Percentiles rank a stretch among this genome's conserved stretches.
These are phyloP conservation scores for Poecile montanus DNA, from an alignment of 2,797 vertebrate genomes.

Conservation along the genomic window DNA sequence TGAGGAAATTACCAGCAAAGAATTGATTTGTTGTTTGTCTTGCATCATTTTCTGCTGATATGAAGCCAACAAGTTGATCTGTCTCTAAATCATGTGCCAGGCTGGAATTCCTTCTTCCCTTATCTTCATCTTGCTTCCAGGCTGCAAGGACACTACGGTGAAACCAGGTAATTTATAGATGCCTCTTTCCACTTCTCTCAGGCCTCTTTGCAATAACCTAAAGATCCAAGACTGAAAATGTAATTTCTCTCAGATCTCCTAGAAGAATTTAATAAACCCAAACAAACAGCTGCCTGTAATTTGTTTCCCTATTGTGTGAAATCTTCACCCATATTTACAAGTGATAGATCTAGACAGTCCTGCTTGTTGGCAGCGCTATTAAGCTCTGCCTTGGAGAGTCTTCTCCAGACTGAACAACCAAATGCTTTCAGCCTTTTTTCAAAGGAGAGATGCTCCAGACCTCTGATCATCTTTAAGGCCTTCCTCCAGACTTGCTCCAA, in stretches of 20 bases:
- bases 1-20: not conserved
- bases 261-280: not conserved
- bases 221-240: not conserved
- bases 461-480: not conserved
- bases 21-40: not conserved
- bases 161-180: not conserved
- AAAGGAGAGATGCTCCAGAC: not conserved
- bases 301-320: not conserved
- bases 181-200: not conserved
- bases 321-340: not conserved
- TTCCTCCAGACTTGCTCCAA: not conserved
- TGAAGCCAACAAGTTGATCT: not conserved
- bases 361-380: not conserved
- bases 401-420: not conserved
- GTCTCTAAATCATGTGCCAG: not conserved
- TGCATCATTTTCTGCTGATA: not conserved
- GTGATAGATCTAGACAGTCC: not conserved
- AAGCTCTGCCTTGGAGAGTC: not conserved
- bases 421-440: not conserved
- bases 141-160: not conserved
- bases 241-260: not conserved
- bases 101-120: not conserved
- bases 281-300: not conserved
- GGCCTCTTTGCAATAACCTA: not conserved
- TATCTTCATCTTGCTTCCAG: not conserved